Evolutionary conservation across 2,113 vertebrate genomes (phyloP).

Genomic region (Campylomormyrus numenius): DNA sequence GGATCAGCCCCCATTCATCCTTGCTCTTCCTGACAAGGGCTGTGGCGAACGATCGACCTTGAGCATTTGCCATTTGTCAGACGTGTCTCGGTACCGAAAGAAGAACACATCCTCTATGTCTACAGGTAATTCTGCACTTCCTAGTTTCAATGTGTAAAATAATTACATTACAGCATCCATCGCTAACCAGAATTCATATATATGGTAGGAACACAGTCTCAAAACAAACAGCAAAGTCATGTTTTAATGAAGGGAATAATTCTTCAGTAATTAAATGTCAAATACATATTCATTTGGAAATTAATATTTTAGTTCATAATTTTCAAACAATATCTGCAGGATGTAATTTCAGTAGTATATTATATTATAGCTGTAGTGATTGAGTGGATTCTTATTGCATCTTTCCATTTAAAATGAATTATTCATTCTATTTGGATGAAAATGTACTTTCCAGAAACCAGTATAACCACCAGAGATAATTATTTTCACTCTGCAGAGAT

Average conservation of each 20-base stretch:
- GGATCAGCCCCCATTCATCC: not conserved
- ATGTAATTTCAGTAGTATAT: not conserved
- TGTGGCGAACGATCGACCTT: not conserved
- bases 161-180: not conserved
- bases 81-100: not conserved
- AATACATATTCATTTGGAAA: constrained; percentile 2
- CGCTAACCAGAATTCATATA: not conserved
- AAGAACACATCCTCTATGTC: not conserved
- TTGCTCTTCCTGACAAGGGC: not conserved
- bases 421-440: not conserved
- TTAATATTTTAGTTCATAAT: not conserved
- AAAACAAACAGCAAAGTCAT: not conserved
- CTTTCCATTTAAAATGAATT: not conserved
- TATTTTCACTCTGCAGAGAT: not conserved
- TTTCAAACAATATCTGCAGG: not conserved
- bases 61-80: not conserved
- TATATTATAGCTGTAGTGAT: not conserved
- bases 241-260: not conserved
- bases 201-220: not conserved
- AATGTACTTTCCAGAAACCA: not conserved
- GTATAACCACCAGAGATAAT: constrained; percentile 8
- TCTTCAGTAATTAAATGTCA: constrained; percentile 3
- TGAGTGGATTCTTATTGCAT: not conserved
- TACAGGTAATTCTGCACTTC: not conserved
- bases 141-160: not conserved